A percentile compares a stretch with the other conserved stretches of the same genome.
phyloP scores from a whole-genome alignment of 1,140 invertebrate genomes.

The Eriosoma lanigerum region DNA sequence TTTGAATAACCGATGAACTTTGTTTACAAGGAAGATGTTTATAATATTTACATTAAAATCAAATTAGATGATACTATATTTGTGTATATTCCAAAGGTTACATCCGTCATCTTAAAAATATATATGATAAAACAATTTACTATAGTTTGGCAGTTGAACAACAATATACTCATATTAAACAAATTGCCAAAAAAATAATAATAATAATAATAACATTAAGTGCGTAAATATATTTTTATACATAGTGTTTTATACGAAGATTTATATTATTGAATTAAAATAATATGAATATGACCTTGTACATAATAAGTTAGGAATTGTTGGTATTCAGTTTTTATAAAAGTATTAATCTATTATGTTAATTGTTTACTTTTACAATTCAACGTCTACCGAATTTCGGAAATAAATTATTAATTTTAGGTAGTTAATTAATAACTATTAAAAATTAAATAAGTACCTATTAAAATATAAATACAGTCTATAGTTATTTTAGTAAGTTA shows the following conservation, averaged over 20 bases:
- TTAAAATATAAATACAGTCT: no score
- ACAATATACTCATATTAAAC: neutral
- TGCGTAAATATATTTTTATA: neutral
- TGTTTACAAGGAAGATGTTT: neutral
- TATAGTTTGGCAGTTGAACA: neutral
- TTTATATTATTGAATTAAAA: no score
- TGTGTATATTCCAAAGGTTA: conserved; percentile 16
- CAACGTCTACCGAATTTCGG: neutral
- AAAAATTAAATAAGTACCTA: no score
- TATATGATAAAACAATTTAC: neutral
- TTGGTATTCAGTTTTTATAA: neutral
- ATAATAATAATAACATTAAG: neutral
- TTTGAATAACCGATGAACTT: neutral
- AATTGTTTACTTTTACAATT: conserved; percentile 5
- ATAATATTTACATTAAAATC: conserved; percentile 23
- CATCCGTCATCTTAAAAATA: neutral
- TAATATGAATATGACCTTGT: neutral
- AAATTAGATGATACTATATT: neutral
- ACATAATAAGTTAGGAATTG: neutral
- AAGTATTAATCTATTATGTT: no score
- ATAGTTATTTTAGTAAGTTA: no score
- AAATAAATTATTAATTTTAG: neutral
- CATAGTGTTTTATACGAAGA: neutral
- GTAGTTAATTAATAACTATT: no score
- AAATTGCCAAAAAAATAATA: neutral